Evolutionary conservation across 1,140 invertebrate species (phyloP).

Genomic region (Dendroctonus valens): DNA sequence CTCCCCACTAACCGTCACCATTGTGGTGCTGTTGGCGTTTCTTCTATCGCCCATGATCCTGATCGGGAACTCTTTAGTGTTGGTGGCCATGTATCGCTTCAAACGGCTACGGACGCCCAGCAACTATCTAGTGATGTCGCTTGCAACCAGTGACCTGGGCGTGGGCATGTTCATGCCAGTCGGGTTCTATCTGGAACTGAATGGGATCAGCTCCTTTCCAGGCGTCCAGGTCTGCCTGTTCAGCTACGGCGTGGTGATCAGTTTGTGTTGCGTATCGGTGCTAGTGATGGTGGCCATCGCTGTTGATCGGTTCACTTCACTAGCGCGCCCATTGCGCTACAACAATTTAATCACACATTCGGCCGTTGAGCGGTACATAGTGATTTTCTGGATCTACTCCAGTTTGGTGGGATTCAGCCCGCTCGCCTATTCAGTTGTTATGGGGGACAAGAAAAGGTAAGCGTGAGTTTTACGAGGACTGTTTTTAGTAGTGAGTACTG

Average conservation of each 20-base stretch:
- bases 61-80: slow-evolving; percentile 58
- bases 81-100: slow-evolving; percentile 60
- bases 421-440: slow-evolving; percentile 52
- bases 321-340: slow-evolving; percentile 62
- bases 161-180: slow-evolving; percentile 73
- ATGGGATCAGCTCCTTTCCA: slow-evolving; percentile 49
- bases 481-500: no score
- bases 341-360: slow-evolving; percentile 64
- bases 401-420: slow-evolving; percentile 58
- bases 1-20: slow-evolving; percentile 52
- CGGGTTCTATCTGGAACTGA: slow-evolving; percentile 61
- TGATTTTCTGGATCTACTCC: slow-evolving; percentile 62
- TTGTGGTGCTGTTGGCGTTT: slow-evolving; percentile 57
- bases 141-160: slow-evolving; percentile 72
- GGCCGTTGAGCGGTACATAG: slow-evolving; percentile 60
- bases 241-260: slow-evolving; percentile 63
- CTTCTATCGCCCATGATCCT: slow-evolving; percentile 59
- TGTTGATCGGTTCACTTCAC: slow-evolving; percentile 63
- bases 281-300: slow-evolving; percentile 65
- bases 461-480: no score
- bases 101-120: slow-evolving; percentile 64
- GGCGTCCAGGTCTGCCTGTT: slow-evolving; percentile 56
- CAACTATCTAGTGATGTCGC: slow-evolving; percentile 70
- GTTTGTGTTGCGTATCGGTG: slow-evolving; percentile 63
- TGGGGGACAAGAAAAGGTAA: slow-evolving; percentile 37